Evolutionary conservation across 2,797 vertebrate genomes (phyloP).

Genomic region (Lacerta bilineata): DNA sequence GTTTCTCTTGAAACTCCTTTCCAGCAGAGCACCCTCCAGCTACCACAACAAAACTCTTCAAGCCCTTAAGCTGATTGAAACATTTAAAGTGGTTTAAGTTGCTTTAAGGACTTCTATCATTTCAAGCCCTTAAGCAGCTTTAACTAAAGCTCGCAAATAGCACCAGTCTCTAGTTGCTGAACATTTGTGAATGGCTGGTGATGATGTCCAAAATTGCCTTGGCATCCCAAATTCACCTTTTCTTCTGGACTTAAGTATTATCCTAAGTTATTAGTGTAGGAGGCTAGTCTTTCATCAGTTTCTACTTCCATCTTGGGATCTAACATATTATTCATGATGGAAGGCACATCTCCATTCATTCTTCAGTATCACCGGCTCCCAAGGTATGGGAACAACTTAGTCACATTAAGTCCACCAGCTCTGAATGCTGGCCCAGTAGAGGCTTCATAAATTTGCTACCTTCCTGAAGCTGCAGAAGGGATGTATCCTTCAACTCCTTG

Average conservation of each 20-base stretch:
- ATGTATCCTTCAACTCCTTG: no score
- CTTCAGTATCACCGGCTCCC: not conserved
- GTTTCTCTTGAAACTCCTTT: not conserved
- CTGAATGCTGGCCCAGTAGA: not conserved
- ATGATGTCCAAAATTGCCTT: constrained; percentile 37
- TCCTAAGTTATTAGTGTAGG: constrained; percentile 36
- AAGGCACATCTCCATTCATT: not conserved
- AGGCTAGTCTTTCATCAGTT: constrained; percentile 5
- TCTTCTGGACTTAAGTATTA: not conserved
- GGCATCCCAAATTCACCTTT: not conserved
- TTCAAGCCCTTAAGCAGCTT: constrained; percentile 74
- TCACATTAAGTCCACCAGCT: not conserved
- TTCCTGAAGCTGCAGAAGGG: not conserved
- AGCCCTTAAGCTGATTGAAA: constrained; percentile 45
- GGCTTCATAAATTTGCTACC: not conserved
- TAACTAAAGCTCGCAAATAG: constrained; percentile 53
- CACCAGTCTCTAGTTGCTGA: constrained; percentile 30
- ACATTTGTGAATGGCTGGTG: constrained; percentile 40
- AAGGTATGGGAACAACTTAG: not conserved
- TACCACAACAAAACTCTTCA: not conserved
- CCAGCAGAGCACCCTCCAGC: not conserved
- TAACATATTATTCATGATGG: not conserved
- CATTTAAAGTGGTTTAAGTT: constrained; percentile 70
- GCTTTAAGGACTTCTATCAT: constrained; percentile 69
- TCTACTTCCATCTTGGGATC: not conserved